Base-by-base conservation (phyloP, 2,888 invertebrate species). In the Tuta absoluta region DNA sequence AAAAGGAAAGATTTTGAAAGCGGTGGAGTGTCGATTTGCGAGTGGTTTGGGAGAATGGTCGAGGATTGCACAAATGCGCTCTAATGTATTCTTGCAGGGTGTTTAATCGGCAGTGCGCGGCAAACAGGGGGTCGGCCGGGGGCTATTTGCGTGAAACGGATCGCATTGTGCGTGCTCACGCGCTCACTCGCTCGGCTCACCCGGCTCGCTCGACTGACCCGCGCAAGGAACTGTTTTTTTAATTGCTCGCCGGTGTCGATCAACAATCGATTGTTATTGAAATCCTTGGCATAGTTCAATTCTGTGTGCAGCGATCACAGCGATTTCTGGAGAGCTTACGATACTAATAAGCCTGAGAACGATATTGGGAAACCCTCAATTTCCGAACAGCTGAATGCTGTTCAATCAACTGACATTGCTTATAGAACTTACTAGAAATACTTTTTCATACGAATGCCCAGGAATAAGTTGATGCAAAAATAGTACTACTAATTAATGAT, bases 91-190 rank as follows among this genome's bases (percentile, higher is more conserved):
- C 45, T 48, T 78, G 80, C 81, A 82, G 80, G 81, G 80, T 84
- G 87, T 79, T 78, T 79, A 87, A 84, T 88, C 85, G 84, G 77
- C 74, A 78, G 83, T 81, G 71, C 73, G 80, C 77, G 80, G 75
- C 82, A 86, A 85, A 84, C 85, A 82, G 81, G 84, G 84, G 81
- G 78, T 75, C 80, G 82, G 79, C 77, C 68, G 74, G 85, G 87
- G 79, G 81, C 84, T 89, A 86, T 89, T 89, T 88, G 85, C 84
- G 80, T 76, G 82, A 88, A 88, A 88, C 88, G 86, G 77, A 79
- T 71, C 75, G 74, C 75, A 74, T 87, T 88, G 85, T 86, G 74
- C 68, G 67, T 80, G 82, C 71, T 76, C 82, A 77, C 79, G 71
- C 79, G 82, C 81, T 77, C 77, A 75, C 33, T 33, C 33, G 33